A percentile compares a stretch with the other conserved stretches of the same genome.
Evolutionary conservation across 2,888 invertebrate species (phyloP).

Genomic region (Cheilosia urbana): DNA sequence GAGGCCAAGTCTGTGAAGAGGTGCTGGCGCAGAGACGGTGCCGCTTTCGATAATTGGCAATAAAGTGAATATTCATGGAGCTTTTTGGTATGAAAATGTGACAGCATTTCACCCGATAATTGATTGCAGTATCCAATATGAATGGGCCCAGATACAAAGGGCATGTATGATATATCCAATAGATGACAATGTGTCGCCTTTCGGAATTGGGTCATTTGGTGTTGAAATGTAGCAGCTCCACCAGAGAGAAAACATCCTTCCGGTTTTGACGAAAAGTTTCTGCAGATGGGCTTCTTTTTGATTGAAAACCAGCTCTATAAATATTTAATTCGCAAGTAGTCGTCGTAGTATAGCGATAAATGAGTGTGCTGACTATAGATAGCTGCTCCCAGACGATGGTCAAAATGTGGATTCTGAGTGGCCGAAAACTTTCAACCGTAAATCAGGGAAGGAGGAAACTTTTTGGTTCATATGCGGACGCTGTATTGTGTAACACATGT

Average conservation of each 20-base stretch:
- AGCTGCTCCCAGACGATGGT: not conserved
- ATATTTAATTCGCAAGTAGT: constrained; percentile 16
- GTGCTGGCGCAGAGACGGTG: not conserved
- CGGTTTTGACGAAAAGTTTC: constrained; percentile 27
- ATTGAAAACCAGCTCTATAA: constrained; percentile 38
- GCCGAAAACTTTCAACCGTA: constrained; percentile 1
- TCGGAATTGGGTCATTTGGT: constrained; percentile 50
- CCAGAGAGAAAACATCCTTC: constrained; percentile 20
- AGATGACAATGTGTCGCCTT: not conserved
- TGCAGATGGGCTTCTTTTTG: constrained; percentile 16
- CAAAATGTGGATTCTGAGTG: not conserved
- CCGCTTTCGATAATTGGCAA: constrained; percentile 53
- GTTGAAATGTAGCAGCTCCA: constrained; percentile 18
- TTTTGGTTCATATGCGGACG: not conserved
- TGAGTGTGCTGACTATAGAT: not conserved
- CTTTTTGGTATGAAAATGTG: constrained; percentile 28
- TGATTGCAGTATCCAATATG: constrained; percentile 28
- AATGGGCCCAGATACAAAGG: not conserved
- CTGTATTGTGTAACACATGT: constrained; percentile 1
- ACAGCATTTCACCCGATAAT: constrained; percentile 22
- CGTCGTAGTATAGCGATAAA: too few relatives aligned
- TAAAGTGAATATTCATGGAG: constrained; percentile 53
- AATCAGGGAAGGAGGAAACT: not conserved
- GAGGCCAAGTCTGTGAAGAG: not conserved
- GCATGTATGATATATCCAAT: not conserved